Conservation (phyloP, 1,140 invertebrate genomes). For the Doryteuthis pealeii region DNA sequence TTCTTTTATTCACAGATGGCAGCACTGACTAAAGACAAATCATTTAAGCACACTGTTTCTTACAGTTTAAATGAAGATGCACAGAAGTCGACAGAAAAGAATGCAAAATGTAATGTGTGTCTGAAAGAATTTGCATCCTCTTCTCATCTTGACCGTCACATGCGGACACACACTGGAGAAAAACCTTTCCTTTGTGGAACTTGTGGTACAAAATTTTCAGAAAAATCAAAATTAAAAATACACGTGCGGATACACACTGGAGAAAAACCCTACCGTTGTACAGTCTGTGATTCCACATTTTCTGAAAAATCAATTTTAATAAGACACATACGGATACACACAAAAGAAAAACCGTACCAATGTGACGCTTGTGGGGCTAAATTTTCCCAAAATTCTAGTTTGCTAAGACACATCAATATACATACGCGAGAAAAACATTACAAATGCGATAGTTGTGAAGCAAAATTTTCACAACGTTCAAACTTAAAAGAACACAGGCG, state of each 20-base stretch:
- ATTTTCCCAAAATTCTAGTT: background rate
- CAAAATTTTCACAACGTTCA: background rate
- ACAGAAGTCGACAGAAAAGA: too few relatives aligned
- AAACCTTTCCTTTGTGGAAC: slow-evolving; percentile 72
- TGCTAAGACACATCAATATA: background rate
- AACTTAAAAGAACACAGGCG: background rate
- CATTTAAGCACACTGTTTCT: too few relatives aligned
- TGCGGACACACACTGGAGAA: slow-evolving; percentile 64
- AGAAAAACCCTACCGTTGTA: slow-evolving; percentile 18
- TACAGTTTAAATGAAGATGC: too few relatives aligned
- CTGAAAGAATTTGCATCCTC: too few relatives aligned
- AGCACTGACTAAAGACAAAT: too few relatives aligned
- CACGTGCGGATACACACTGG: slow-evolving; percentile 71
- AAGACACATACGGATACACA: slow-evolving; percentile 64
- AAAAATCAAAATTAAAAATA: slow-evolving; percentile 87
- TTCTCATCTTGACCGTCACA: too few relatives aligned
- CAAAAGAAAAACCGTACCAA: background rate
- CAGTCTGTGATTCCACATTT: slow-evolving; percentile 22
- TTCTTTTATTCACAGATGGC: too few relatives aligned
- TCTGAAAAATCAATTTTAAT: slow-evolving; percentile 48
- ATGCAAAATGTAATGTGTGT: too few relatives aligned
- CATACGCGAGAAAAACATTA: background rate
- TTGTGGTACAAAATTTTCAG: slow-evolving; percentile 80
- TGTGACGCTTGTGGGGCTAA: background rate
- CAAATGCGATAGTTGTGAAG: background rate